These are phyloP conservation scores for Ophraella communa DNA, from an alignment of 2,888 invertebrate species.

Conservation along the genomic window DNA sequence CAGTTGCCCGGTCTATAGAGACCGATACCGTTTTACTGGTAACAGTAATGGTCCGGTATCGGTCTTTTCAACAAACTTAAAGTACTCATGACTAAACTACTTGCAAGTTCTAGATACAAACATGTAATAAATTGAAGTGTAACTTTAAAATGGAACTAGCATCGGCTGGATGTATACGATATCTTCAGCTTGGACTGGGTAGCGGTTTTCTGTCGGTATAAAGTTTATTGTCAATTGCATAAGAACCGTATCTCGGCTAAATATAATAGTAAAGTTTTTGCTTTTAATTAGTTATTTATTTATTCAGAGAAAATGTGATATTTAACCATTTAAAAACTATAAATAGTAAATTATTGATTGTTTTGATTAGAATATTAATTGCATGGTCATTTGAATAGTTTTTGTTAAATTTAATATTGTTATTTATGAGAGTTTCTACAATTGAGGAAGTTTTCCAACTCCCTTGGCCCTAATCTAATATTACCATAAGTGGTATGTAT, in stretches of 20 bases:
- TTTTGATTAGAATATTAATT: no score
- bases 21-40: neutral
- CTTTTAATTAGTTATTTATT: no score
- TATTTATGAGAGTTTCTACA: no score
- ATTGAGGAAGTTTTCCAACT: no score
- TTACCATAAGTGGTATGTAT: no score
- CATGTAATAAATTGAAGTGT: constrained; percentile 32
- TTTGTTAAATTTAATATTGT: no score
- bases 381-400: no score
- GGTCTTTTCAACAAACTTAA: neutral
- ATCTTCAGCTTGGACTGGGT: constrained; percentile 48
- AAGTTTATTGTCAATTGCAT: neutral
- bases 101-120: constrained; percentile 7
- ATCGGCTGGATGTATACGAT: constrained; percentile 50
- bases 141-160: constrained; percentile 24
- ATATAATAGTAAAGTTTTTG: no score
- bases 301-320: no score
- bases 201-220: constrained; percentile 41
- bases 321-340: no score
- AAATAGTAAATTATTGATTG: no score
- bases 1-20: neutral
- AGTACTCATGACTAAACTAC: constrained; percentile 1
- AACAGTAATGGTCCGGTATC: neutral
- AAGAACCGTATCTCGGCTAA: neutral
- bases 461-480: no score